Evolutionary conservation across 2,797 vertebrate species (phyloP).

Genomic region (Notoglanidium macrostoma): DNA sequence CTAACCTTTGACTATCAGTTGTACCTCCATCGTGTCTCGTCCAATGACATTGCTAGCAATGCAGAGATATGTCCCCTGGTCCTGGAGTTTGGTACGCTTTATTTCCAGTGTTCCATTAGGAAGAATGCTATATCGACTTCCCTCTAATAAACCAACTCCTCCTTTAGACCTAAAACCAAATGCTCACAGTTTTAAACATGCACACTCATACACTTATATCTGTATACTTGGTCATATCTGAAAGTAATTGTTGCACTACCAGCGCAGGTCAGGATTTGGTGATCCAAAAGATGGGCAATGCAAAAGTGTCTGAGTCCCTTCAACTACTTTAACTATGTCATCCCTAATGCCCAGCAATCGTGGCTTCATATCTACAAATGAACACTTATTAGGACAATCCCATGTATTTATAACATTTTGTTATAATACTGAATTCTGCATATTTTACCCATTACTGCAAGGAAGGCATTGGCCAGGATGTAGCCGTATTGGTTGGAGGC

Average conservation of each 20-base stretch:
- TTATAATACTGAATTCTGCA: not conserved
- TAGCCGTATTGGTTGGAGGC: slow-evolving; percentile 94
- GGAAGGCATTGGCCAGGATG: slow-evolving; percentile 91
- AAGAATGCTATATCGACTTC: slow-evolving; percentile 84
- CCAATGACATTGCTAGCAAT: slow-evolving; percentile 92
- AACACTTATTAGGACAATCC: not conserved
- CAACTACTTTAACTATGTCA: slow-evolving; percentile 84
- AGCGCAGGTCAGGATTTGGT: slow-evolving; percentile 89
- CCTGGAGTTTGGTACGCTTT: slow-evolving; percentile 80
- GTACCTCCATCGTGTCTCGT: slow-evolving; percentile 87
- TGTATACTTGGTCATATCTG: not conserved
- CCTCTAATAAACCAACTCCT: slow-evolving; percentile 88
- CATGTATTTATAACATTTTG: not conserved
- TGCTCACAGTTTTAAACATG: slow-evolving; percentile 20
- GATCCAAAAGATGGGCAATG: slow-evolving; percentile 94
- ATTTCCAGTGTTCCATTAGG: slow-evolving; percentile 93
- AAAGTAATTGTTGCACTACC: slow-evolving; percentile 75
- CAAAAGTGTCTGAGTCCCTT: slow-evolving; percentile 82
- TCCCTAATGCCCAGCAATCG: slow-evolving; percentile 83
- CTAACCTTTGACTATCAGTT: slow-evolving; percentile 96
- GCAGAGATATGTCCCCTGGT: slow-evolving; percentile 92
- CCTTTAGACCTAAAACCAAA: slow-evolving; percentile 88
- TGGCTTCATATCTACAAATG: slow-evolving; percentile 82
- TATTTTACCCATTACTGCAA: slow-evolving; percentile 89
- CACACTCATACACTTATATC: not conserved